Evolutionary conservation across 1,140 invertebrate species (phyloP), one percentile per base, ranked within the genome.

Genomic region (Saxidomus purpurata): DNA sequence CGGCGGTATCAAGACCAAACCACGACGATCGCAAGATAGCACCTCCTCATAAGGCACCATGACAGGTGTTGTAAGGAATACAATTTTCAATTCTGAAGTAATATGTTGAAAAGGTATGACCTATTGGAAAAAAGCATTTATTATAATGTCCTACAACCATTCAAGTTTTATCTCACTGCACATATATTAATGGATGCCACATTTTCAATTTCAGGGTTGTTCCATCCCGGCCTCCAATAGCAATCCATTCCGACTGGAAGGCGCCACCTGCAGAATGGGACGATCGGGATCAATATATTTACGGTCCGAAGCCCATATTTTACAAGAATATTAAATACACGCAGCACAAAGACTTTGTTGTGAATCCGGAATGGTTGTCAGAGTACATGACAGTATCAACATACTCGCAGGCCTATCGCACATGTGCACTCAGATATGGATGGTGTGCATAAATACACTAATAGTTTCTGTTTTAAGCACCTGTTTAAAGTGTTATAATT

Each of bases 261-360:
- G 92, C 92, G 17, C 92, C 92, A 15, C 90, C 90, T n/a, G 92
- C 92, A 0, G 84, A 89, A 0, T 92, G 92, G 92, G 92, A 92
- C 67, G 92, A 92, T 34, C 49, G 92, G 11, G 90, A 91, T 71
- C 87, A 88, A 8, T 92, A 91, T 34, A 89, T 91, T 25, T 91
- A 90, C 76, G 90, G 90, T 8, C 80, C 92, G 13, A 91, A 90
- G 55, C 67, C 85, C 2, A 89, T 90, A 47, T 92, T 92, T 63
- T 92, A 92, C 55, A 90, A 89, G 40, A 92, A 92, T 43, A 90
- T 67, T 3, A 92, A 92, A 52, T 91, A 90, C 49, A 67, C 88
- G 1, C 28, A 71, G 15, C 74, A 90, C 19, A 90, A 90, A 67
- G 90, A 92, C 55, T 92, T 91, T 59, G 83, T 76, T 6, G 87